phyloP scores from a whole-genome alignment of 23 tunicate genomes.

The Trididemnum clinides region DNA sequence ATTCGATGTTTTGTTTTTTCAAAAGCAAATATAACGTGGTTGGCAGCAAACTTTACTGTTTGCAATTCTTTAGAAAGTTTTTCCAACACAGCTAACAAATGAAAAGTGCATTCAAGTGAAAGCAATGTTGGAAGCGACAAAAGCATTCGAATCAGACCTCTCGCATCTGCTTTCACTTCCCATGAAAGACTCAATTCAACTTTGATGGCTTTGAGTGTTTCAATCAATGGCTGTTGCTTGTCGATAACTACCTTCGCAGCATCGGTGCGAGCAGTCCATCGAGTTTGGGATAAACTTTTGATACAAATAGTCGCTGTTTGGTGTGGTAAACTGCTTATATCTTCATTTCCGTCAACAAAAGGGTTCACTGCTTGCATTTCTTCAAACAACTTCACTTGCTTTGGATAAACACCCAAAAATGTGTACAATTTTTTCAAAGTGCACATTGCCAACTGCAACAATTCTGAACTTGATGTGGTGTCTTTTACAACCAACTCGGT shows the following conservation, averaged over 20 bases:
- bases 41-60: conserved; percentile 31
- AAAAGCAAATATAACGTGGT: conserved; percentile 25
- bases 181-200: conserved; percentile 22
- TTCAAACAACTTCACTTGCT: conserved; percentile 20
- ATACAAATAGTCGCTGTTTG: conserved; percentile 17
- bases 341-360: conserved; percentile 22
- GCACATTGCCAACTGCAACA: conserved; percentile 21
- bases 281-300: conserved; percentile 29
- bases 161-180: conserved; percentile 31
- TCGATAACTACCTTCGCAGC: conserved; percentile 28
- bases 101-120: conserved; percentile 24
- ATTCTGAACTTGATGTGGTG: conserved; percentile 29
- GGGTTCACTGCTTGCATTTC: conserved; percentile 26
- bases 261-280: conserved; percentile 28
- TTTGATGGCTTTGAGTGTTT: conserved; percentile 21
- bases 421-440: conserved; percentile 22
- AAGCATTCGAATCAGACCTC: conserved; percentile 29
- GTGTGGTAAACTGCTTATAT: conserved; percentile 6
- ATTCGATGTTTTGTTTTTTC: conserved; percentile 29
- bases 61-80: conserved; percentile 30
- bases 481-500: conserved; percentile 23
- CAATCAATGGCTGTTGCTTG: conserved; percentile 30
- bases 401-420: conserved; percentile 28
- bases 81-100: conserved; percentile 27
- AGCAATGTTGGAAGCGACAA: conserved; percentile 34